These are phyloP conservation scores for Capitulum mitella DNA, from an alignment of 2,888 invertebrate species.

Conservation along the genomic window DNA sequence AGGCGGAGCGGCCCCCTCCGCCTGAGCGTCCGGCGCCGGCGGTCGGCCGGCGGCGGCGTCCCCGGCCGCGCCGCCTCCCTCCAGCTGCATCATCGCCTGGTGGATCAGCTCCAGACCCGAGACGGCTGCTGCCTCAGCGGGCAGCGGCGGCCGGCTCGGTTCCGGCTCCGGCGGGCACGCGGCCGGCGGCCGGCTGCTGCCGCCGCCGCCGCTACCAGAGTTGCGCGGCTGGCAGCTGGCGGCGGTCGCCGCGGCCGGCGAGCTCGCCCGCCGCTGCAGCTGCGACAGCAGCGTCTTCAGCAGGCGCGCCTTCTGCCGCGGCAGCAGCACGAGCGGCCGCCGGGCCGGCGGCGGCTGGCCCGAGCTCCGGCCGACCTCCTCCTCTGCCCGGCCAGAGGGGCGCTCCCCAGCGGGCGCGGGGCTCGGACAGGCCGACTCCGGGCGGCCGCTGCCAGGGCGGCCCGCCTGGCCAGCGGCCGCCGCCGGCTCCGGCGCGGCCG, in stretches of 20 bases:
- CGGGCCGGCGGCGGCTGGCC: not conserved
- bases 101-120: conserved; percentile 7
- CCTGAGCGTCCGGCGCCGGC: no score
- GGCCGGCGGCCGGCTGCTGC: no score
- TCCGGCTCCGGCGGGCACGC: no score
- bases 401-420: no score
- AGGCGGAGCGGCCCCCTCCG: no score
- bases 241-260: not conserved
- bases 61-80: not conserved
- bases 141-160: not conserved
- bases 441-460: no score
- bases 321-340: not conserved
- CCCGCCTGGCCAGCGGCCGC: not conserved
- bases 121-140: not conserved
- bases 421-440: no score
- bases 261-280: not conserved
- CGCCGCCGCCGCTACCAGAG: conserved; percentile 12
- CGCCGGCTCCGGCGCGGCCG: not conserved
- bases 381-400: not conserved
- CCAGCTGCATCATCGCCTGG: conserved; percentile 6
- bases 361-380: not conserved
- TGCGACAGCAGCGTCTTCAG: not conserved
- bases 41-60: not conserved
- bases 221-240: not conserved
- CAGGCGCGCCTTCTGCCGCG: not conserved